Evolutionary conservation across 1,140 invertebrate genomes (phyloP), one percentile per base, ranked within the genome.

Genomic region (Orchestia grillus): DNA sequence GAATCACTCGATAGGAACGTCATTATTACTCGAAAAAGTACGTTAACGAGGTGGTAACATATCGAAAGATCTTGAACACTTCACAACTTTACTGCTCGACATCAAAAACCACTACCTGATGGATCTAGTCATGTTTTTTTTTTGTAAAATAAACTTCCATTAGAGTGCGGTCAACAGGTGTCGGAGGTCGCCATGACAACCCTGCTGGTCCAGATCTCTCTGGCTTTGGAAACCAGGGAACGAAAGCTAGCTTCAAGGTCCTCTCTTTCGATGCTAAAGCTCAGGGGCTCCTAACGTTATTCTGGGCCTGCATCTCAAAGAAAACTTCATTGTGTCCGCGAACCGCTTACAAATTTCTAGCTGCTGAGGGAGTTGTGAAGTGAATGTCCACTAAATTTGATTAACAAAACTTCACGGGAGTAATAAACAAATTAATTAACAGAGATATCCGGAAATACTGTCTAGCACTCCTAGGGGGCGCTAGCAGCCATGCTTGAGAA

Each of bases 111-210:
- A 36, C 11, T 77, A 77, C 28, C 28, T 3, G 62, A 3, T 77
- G 15, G 36, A 77, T 19, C 36, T 77, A 77, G 28, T 36, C 62
- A 19, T 15, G 62, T 28, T 77, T 28, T 28, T 77, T 28, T 36
- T 77, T 3, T 3, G 62, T 19, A 77, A 77, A 77, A 23, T 77
- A 28, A 36, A 36, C 62, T 15, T 15, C 15, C 28, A 23, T 77
- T 8, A 77, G 62, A 3, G 1, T 15, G 62, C 62, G 88, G 92
- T 44, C 92, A 94, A 94, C 92, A 94, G 92, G 92, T 94, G 92
- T 44, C 40, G 40, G 43, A 40, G 43, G 92, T 94, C 47, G 92
- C 44, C 92, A 94, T 94, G 92, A 44, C 36, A 44, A 94, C 92
- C 44, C 43, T 36, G 62, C 15, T 23, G 62, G 19, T 8, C 19